Conservation (phyloP, 2,113 vertebrate species). For the Brachirus orientalis region DNA sequence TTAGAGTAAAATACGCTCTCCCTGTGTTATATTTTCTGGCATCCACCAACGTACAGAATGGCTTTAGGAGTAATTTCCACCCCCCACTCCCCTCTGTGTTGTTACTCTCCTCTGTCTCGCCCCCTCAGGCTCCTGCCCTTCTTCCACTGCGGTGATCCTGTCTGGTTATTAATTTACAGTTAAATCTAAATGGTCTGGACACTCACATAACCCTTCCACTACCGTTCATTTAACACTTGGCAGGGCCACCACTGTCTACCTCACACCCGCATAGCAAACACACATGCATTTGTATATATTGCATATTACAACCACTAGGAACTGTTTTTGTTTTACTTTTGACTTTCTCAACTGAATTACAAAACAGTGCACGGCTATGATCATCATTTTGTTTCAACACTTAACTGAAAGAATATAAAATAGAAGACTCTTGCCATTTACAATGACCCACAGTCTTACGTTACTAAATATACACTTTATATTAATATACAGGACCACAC, state of each 20-base stretch:
- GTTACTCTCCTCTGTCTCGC: slow-evolving; percentile 40
- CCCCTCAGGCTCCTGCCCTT: slow-evolving; percentile 50
- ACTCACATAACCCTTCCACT: slow-evolving; percentile 44
- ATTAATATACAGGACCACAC: slow-evolving; percentile 62
- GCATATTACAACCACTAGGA: no score
- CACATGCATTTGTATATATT: slow-evolving; percentile 9
- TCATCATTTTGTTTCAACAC: slow-evolving; percentile 24
- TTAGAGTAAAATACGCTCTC: slow-evolving; percentile 8
- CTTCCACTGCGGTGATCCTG: slow-evolving; percentile 49
- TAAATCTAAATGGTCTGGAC: slow-evolving; percentile 68
- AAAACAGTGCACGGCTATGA: slow-evolving; percentile 15
- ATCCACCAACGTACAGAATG: slow-evolving; percentile 15
- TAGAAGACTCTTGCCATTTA: no score
- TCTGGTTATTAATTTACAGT: slow-evolving; percentile 71
- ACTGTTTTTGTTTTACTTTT: no score
- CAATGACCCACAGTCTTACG: slow-evolving; percentile 37
- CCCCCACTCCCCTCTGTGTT: slow-evolving; percentile 20
- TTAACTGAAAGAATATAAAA: slow-evolving; percentile 45
- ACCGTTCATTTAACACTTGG: slow-evolving; percentile 59
- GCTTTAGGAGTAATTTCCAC: slow-evolving; percentile 33
- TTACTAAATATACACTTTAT: slow-evolving; percentile 46
- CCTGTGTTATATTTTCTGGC: slow-evolving; percentile 26
- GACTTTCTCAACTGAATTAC: slow-evolving; percentile 4
- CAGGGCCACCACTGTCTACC: slow-evolving; percentile 25
- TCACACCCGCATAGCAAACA: slow-evolving; percentile 3